Base-by-base conservation (phyloP, 2,113 vertebrate genomes). In the Ondatra zibethicus region DNA sequence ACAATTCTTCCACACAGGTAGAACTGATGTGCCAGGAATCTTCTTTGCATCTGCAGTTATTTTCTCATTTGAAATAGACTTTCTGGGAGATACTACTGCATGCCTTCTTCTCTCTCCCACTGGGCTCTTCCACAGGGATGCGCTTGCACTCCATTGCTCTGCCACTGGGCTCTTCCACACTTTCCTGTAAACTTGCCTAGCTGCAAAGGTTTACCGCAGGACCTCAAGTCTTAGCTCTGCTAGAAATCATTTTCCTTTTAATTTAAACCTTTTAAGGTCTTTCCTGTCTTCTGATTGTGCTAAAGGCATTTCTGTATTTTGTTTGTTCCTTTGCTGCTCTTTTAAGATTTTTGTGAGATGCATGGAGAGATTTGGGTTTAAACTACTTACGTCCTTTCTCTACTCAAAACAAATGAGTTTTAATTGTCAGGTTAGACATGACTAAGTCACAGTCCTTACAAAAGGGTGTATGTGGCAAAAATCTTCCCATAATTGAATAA, bases 401-500 rank as follows among this genome's bases (percentile, higher is more conserved):
- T 55, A 50, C 2, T 85, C 29, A 23, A 88, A 96, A 85, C 7
- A 91, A 89, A 95, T 89, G n/a, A 36, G 27, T 80, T 95, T 90
- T n/a, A 93, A 93, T 90, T 93, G 70, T 88, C 68, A 73, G 47
- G 58, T 92, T 92, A 85, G 33, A 82, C 31, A 80, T 2, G 9
- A 89, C 58, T 82, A 80, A 89, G 33, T 75, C 89, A 87, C 0
- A n/a, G 29, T 78, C 36, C 21, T 89, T 89, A 93, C 61, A 58
- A 87, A 94, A 94, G 2, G 29, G 58, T 88, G 16, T 93, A 85
- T 42, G 19, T 85, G 95, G 72, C 4, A 96, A 86, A 73, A 92
- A 89, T 94, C 39, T 25, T 80, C 33, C 55, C 31, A 61, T 76
- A 68, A 88, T 95, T 87, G 95, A 96, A 89, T 93, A 97, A 96